A percentile compares a stretch with the other conserved stretches of the same genome.
phyloP scores from a whole-genome alignment of 2,888 invertebrate genomes.

The Spicauda simplicius region DNA sequence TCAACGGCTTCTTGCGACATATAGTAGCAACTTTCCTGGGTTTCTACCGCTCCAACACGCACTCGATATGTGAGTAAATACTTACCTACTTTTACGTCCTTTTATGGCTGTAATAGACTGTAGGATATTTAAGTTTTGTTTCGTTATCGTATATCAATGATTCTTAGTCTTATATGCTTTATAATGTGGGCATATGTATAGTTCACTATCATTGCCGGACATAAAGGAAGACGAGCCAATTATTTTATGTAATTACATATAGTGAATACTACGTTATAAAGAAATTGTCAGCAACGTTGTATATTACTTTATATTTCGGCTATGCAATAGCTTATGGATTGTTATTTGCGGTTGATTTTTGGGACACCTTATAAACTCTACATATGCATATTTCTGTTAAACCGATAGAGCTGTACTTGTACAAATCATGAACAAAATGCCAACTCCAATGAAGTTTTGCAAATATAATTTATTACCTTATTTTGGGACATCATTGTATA shows the following conservation, averaged over 20 bases:
- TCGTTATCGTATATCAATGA: not conserved
- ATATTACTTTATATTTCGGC: too few species aligned
- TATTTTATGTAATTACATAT: not conserved
- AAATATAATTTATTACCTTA: too few species aligned
- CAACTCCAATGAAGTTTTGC: too few species aligned
- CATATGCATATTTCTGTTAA: too few species aligned
- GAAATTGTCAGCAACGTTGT: too few species aligned
- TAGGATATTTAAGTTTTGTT: not conserved
- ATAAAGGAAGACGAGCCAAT: not conserved
- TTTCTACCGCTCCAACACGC: constrained; percentile 62
- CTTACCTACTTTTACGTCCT: constrained; percentile 22
- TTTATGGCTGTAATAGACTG: not conserved
- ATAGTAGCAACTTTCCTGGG: constrained; percentile 69
- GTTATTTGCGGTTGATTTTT: too few species aligned
- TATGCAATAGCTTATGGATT: too few species aligned
- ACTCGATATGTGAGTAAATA: constrained; percentile 47
- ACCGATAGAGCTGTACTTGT: too few species aligned
- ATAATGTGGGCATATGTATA: not conserved
- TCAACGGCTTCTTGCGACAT: constrained; percentile 83
- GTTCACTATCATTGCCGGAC: not conserved
- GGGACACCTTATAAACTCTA: too few species aligned
- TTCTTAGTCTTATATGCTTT: not conserved
- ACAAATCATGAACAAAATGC: too few species aligned
- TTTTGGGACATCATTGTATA: too few species aligned
- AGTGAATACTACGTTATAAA: too few species aligned